phyloP scores from a whole-genome alignment of 2,797 vertebrate genomes.

The Gallinago stenura region DNA sequence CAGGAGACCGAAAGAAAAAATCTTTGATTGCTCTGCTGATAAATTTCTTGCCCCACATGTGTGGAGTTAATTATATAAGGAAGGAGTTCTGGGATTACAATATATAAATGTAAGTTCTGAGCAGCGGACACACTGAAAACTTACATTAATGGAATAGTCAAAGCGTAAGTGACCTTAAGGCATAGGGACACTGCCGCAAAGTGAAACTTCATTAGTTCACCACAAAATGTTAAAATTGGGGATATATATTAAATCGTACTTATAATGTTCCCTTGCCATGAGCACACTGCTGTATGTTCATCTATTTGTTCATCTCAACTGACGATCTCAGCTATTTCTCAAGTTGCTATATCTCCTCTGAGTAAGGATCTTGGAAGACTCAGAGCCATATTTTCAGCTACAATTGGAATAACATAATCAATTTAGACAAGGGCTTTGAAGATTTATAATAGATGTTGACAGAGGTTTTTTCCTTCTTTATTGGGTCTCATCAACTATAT shows the following conservation, averaged over 20 bases:
- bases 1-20: background rate
- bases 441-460: background rate
- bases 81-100: background rate
- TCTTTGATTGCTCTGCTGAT: background rate
- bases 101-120: background rate
- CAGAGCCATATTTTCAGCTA: background rate
- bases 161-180: background rate
- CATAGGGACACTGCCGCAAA: background rate
- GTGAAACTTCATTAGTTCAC: background rate
- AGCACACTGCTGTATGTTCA: background rate
- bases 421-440: conserved; percentile 23
- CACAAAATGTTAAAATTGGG: background rate
- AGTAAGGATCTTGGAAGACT: background rate
- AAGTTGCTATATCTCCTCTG: background rate
- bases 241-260: background rate
- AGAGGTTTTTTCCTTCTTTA: background rate
- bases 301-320: background rate
- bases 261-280: background rate
- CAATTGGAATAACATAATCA: background rate
- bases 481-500: background rate
- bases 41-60: background rate
- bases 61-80: background rate
- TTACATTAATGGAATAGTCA: background rate
- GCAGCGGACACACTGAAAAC: background rate
- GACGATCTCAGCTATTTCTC: background rate